Evolutionary conservation across 2,797 vertebrate species (phyloP).

Genomic region (Sitta carolinensis): DNA sequence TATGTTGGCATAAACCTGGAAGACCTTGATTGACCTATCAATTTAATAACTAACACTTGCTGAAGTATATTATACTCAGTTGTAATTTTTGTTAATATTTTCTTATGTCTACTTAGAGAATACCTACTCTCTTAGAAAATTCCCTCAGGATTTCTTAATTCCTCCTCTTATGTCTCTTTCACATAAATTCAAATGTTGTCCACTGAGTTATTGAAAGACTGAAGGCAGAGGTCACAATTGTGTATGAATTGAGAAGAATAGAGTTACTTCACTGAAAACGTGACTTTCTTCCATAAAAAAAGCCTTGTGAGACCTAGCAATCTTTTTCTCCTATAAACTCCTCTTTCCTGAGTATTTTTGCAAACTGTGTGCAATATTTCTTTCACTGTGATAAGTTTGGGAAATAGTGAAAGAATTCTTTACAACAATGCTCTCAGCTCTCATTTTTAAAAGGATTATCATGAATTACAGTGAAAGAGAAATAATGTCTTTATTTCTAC

Average conservation of each 20-base stretch:
- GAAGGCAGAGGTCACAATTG: background rate
- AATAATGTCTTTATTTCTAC: background rate
- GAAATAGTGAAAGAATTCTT: background rate
- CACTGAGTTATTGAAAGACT: background rate
- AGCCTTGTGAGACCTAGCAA: background rate
- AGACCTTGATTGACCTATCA: slow-evolving; percentile 23
- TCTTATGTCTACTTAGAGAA: background rate
- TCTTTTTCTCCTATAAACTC: background rate
- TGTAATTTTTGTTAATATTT: slow-evolving; percentile 30
- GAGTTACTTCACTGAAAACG: background rate
- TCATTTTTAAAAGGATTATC: background rate
- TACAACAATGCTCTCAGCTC: background rate
- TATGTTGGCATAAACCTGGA: slow-evolving; percentile 8
- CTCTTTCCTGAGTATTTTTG: background rate
- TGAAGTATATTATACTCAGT: background rate
- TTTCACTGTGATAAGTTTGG: background rate
- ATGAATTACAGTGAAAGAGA: background rate
- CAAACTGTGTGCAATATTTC: background rate
- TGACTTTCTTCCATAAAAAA: background rate
- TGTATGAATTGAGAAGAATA: background rate
- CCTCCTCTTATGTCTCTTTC: background rate
- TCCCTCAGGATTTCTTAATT: background rate
- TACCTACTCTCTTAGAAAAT: background rate
- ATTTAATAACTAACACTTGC: slow-evolving; percentile 32
- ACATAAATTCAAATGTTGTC: background rate